Conservation (phyloP, 30 jellyfish, hydroid and myxozoan genomes). For the Chrysaora quinquecirrha region DNA sequence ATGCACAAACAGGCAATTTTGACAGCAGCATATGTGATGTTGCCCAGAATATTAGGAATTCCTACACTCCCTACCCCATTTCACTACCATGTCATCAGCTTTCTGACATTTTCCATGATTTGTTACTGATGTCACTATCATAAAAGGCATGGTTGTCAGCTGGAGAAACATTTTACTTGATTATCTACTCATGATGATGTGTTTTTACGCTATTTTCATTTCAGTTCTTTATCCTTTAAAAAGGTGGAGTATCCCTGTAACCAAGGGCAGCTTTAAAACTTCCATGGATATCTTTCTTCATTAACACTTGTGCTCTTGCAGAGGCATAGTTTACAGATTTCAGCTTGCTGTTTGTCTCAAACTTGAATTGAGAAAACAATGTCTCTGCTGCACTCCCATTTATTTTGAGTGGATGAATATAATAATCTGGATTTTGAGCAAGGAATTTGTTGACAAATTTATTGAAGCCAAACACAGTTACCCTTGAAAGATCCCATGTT, state of each 20-base stretch:
- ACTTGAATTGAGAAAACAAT: constrained; percentile 6
- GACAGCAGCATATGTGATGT: neutral
- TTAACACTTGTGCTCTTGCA: neutral
- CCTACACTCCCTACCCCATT: too few species aligned
- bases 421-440: neutral
- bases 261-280: constrained; percentile 6
- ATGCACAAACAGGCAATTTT: neutral
- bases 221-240: neutral
- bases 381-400: constrained; percentile 17
- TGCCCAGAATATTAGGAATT: too few species aligned
- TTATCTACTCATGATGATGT: too few species aligned
- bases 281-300: constrained; percentile 7
- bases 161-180: too few species aligned
- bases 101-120: too few species aligned
- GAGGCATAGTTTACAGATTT: constrained; percentile 3
- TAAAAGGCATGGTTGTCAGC: too few species aligned
- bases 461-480: neutral
- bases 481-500: constrained; percentile 1
- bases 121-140: too few species aligned
- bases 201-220: neutral
- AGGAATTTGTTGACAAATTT: neutral
- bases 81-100: too few species aligned
- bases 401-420: neutral
- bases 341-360: neutral
- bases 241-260: constrained; percentile 3